A percentile compares a stretch with the other conserved stretches of the same genome.
Evolutionary conservation across 2,888 invertebrate species (phyloP).

Genomic region (Lasioglossum zephyrum): DNA sequence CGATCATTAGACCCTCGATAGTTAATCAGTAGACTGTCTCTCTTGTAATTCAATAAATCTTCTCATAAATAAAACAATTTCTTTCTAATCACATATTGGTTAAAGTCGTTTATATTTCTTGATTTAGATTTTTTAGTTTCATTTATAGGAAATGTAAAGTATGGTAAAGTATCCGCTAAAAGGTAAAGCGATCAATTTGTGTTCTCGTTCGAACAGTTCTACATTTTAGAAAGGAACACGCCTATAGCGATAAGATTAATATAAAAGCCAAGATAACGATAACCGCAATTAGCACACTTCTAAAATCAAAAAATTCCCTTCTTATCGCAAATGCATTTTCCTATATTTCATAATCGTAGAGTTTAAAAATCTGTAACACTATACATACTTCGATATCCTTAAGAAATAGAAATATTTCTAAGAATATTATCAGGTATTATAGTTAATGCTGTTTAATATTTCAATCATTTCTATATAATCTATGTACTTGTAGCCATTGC

Average conservation of each 20-base stretch:
- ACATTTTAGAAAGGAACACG: background rate
- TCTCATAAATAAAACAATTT: background rate
- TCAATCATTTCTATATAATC: background rate
- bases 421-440: background rate
- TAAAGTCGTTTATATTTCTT: background rate
- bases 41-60: background rate
- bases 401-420: background rate
- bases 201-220: background rate
- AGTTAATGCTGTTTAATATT: background rate
- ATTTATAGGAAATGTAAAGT: background rate
- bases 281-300: background rate
- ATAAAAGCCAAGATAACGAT: background rate
- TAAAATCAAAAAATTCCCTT: background rate
- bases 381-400: background rate
- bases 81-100: background rate
- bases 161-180: background rate
- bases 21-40: background rate
- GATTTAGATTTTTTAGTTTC: background rate
- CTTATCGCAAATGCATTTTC: background rate
- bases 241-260: background rate
- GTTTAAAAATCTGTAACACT: background rate
- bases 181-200: no score
- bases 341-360: background rate
- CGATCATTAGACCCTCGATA: background rate
- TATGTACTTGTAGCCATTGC: background rate